Evolutionary conservation across 2,797 vertebrate species (phyloP).

Genomic region (Ctenopoma kingsleyae): DNA sequence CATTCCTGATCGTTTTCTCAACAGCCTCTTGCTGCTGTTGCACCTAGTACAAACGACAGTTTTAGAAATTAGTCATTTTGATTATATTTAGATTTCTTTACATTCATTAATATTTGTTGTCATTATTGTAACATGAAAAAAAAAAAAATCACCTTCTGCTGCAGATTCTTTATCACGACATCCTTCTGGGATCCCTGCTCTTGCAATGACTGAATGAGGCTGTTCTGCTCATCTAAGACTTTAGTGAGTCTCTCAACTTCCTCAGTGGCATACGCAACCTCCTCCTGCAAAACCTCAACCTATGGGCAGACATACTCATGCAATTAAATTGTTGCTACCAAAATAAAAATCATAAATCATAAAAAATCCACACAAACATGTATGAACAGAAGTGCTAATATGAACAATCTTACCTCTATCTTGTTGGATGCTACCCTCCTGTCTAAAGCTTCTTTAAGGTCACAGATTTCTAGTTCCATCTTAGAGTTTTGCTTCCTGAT

Average conservation of each 20-base stretch:
- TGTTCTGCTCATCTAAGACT: slow-evolving; percentile 88
- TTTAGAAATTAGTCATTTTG: neutral
- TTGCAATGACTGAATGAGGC: slow-evolving; percentile 87
- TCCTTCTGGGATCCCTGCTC: slow-evolving; percentile 86
- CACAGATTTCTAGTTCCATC: slow-evolving; percentile 86
- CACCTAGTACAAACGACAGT: slow-evolving; percentile 58
- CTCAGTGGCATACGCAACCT: slow-evolving; percentile 88
- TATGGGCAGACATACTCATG: slow-evolving; percentile 56
- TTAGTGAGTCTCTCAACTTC: slow-evolving; percentile 91
- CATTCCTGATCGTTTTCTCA: slow-evolving; percentile 62
- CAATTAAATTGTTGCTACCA: neutral
- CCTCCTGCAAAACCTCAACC: slow-evolving; percentile 93
- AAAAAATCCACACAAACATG: slow-evolving; percentile 5
- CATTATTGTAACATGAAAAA: neutral
- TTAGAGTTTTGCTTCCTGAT: slow-evolving; percentile 75
- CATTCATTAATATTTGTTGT: neutral
- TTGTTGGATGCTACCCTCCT: slow-evolving; percentile 87
- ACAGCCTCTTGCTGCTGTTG: slow-evolving; percentile 76
- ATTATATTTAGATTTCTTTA: neutral
- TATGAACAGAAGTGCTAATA: neutral
- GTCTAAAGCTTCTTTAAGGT: slow-evolving; percentile 87
- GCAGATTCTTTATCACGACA: slow-evolving; percentile 85
- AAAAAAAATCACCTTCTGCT: slow-evolving; percentile 83
- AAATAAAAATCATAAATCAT: neutral
- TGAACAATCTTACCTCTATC: slow-evolving; percentile 86